Percentiles rank a stretch among this genome's conserved stretches.
phyloP scores from a whole-genome alignment of 2,888 invertebrate species.

The Scotopteryx bipunctaria region DNA sequence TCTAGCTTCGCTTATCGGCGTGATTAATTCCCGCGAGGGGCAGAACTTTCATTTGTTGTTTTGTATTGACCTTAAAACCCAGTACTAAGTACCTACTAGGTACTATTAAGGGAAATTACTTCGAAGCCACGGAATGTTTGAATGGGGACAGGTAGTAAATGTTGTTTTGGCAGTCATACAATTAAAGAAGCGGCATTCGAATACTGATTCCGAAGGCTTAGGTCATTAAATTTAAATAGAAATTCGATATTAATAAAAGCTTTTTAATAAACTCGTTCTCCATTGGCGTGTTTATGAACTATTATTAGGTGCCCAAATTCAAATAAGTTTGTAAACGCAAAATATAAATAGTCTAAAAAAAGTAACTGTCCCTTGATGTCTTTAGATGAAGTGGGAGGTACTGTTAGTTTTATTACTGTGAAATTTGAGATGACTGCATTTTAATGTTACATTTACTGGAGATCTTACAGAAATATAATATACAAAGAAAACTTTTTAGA shows the following conservation, averaged over 20 bases:
- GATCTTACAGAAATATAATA: slow-evolving; percentile 11
- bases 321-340: slow-evolving; percentile 22
- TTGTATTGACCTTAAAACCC: too few species aligned
- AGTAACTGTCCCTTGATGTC: slow-evolving; percentile 32
- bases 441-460: slow-evolving; percentile 23
- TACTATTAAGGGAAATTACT: too few species aligned
- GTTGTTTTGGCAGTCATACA: neutral
- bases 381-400: slow-evolving; percentile 23
- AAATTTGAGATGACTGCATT: slow-evolving; percentile 29
- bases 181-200: neutral
- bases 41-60: too few species aligned
- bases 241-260: slow-evolving; percentile 14
- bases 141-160: neutral
- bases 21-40: neutral
- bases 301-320: slow-evolving; percentile 10
- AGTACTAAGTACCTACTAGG: neutral
- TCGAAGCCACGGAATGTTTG: too few species aligned
- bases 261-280: slow-evolving; percentile 18
- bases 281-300: slow-evolving; percentile 12
- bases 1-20: neutral
- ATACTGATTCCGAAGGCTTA: neutral
- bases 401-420: slow-evolving; percentile 37
- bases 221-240: slow-evolving; percentile 13
- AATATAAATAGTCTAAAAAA: slow-evolving; percentile 19
- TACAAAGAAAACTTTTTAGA: too few species aligned